Evolutionary conservation across 2,113 vertebrate species (phyloP).

Genomic region (Potamarius usumacintae): DNA sequence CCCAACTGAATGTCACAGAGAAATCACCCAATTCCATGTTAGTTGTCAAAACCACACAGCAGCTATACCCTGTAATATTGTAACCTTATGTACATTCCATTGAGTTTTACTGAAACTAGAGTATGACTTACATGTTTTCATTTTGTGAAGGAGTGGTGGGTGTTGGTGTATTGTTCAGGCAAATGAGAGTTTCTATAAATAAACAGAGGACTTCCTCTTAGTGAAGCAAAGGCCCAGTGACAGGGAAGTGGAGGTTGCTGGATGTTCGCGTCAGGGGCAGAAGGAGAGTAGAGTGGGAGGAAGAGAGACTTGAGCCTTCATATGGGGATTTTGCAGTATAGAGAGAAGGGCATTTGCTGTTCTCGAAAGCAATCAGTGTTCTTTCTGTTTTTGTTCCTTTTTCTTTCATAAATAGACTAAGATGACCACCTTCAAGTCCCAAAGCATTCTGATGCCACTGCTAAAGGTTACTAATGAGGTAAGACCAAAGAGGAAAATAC

Average conservation of each 20-base stretch:
- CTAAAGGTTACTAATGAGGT: neutral
- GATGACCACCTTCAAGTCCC: neutral
- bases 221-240: constrained; percentile 66
- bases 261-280: constrained; percentile 68
- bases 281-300: constrained; percentile 58
- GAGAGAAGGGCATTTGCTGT: constrained; percentile 31
- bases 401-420: constrained; percentile 14
- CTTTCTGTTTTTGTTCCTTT: constrained; percentile 31
- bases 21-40: constrained; percentile 35
- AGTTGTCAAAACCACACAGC: constrained; percentile 39
- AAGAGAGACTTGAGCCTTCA: constrained; percentile 30
- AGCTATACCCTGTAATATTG: constrained; percentile 20
- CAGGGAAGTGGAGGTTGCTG: constrained; percentile 65
- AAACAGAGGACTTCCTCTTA: constrained; percentile 71
- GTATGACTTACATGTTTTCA: constrained; percentile 51
- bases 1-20: constrained; percentile 29
- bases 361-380: constrained; percentile 39
- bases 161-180: constrained; percentile 75
- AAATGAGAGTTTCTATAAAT: constrained; percentile 78
- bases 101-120: constrained; percentile 65
- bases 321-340: constrained; percentile 34
- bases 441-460: neutral
- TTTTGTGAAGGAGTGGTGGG: constrained; percentile 50
- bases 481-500: neutral
- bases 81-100: constrained; percentile 25